phyloP scores from a whole-genome alignment of 2,888 invertebrate genomes.

The Phaonia tiefii region DNA sequence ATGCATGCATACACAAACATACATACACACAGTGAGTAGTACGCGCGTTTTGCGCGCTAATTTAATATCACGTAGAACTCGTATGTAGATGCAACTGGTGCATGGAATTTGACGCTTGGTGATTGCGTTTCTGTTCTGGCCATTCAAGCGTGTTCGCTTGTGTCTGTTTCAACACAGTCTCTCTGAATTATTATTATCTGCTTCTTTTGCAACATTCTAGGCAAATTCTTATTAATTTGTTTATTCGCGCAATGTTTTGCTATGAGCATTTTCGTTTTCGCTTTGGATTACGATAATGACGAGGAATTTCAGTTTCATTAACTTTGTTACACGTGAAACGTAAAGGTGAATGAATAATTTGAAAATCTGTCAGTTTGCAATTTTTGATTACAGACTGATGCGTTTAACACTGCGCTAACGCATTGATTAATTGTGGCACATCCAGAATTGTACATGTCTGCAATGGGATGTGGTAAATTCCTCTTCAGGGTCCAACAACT shows the following conservation, averaged over 20 bases:
- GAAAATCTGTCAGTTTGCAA: neutral
- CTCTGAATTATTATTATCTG: too few species aligned
- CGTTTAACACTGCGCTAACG: too few species aligned
- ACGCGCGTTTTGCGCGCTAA: neutral
- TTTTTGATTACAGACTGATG: too few species aligned
- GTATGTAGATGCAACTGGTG: constrained; percentile 59
- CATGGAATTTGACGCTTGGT: constrained; percentile 67
- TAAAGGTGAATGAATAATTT: neutral
- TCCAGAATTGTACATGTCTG: too few species aligned
- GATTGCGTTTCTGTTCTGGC: constrained; percentile 63
- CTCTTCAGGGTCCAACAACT: too few species aligned
- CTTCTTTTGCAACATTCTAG: neutral
- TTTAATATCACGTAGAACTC: neutral
- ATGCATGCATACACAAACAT: too few species aligned
- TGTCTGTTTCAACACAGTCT: constrained; percentile 9
- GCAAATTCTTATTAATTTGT: constrained; percentile 25
- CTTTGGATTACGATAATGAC: too few species aligned
- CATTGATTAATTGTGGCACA: too few species aligned
- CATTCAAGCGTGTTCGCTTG: constrained; percentile 53
- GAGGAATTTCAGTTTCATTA: too few species aligned
- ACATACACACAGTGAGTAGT: neutral
- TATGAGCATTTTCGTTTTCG: too few species aligned
- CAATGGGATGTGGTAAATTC: too few species aligned
- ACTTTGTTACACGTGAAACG: too few species aligned
- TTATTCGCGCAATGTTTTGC: constrained; percentile 23